Evolutionary conservation across 1,140 invertebrate species (phyloP).

Genomic region (Drosophila truncata): DNA sequence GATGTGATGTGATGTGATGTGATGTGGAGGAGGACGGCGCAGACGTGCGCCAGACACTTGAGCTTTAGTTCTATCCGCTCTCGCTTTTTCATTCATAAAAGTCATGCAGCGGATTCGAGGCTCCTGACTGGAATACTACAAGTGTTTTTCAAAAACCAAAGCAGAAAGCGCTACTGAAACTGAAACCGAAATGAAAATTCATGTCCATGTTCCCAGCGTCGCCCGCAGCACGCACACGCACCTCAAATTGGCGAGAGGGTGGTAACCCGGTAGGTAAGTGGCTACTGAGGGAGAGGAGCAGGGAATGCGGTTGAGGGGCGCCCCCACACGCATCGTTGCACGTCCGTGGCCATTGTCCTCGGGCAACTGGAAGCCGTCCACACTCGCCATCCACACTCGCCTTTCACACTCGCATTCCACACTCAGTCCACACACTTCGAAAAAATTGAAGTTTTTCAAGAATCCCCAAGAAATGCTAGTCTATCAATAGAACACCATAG

Average conservation of each 20-base stretch:
- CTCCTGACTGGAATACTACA: constrained; percentile 80
- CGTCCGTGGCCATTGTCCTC: constrained; percentile 74
- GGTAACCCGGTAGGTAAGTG: constrained; percentile 5
- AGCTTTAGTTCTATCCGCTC: constrained; percentile 38
- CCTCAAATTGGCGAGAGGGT: constrained; percentile 58
- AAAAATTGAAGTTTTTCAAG: background rate
- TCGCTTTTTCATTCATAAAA: constrained; percentile 68
- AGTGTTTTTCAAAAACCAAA: constrained; percentile 75
- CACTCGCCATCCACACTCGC: constrained; percentile 14
- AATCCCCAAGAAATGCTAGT: background rate
- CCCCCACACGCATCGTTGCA: constrained; percentile 69
- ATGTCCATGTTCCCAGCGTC: constrained; percentile 68
- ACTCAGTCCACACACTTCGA: constrained; percentile 15
- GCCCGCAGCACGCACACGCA: constrained; percentile 78
- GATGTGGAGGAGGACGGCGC: constrained; percentile 15
- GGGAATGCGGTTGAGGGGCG: constrained; percentile 26
- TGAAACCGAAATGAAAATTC: constrained; percentile 67
- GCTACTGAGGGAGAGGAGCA: no score
- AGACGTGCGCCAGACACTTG: constrained; percentile 48
- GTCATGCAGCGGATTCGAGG: constrained; percentile 64
- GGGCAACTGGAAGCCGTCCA: constrained; percentile 27
- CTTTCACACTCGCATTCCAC: constrained; percentile 35
- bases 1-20: constrained; percentile 22
- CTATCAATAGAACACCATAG: no score
- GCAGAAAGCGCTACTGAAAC: constrained; percentile 66